Percentiles rank a stretch among this genome's conserved stretches.
These are phyloP conservation scores for Charadrius vociferus DNA, from an alignment of 2,113 vertebrate species.

Conservation along the genomic window DNA sequence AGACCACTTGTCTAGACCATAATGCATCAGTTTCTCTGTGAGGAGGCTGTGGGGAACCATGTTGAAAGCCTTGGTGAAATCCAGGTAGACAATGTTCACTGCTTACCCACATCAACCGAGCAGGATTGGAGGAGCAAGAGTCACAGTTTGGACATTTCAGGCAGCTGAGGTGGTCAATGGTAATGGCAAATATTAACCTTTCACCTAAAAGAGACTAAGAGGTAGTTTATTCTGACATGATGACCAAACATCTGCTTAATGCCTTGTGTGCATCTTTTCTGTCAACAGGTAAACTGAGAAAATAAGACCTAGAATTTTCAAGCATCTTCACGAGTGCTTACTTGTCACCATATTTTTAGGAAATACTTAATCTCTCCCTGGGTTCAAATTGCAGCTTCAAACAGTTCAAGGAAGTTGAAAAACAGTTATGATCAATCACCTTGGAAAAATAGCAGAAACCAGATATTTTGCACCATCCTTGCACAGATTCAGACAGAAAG, in stretches of 20 bases:
- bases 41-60: neutral
- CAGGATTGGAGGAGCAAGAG: neutral
- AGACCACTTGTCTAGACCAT: too few species aligned
- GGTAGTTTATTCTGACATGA: neutral
- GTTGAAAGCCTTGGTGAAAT: neutral
- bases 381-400: neutral
- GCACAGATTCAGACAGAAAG: neutral
- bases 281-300: constrained; percentile 23
- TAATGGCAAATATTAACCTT: neutral
- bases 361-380: neutral
- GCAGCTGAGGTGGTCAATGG: neutral
- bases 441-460: neutral
- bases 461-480: neutral
- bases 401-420: neutral
- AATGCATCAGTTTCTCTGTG: too few species aligned
- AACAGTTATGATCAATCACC: neutral
- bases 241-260: constrained; percentile 4
- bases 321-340: neutral
- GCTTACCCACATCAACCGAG: neutral
- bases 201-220: neutral
- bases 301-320: constrained; percentile 45
- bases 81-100: neutral
- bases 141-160: neutral
- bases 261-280: neutral
- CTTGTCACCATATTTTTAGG: neutral